Evolutionary conservation across 92 coral and sea anemone species (phyloP).

Genomic region (Scolanthus callimorphus): DNA sequence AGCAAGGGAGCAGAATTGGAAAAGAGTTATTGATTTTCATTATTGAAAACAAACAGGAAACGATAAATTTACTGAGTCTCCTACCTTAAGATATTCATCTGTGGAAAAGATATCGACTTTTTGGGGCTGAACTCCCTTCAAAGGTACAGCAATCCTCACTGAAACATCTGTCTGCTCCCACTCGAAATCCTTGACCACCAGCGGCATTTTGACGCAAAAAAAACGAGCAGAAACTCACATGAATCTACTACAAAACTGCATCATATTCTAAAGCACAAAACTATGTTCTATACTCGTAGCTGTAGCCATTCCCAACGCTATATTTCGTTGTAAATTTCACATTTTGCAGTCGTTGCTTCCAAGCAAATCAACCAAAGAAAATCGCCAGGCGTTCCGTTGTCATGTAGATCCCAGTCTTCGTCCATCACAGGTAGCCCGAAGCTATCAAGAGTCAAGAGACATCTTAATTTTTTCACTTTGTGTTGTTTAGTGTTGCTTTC

Average conservation of each 20-base stretch:
- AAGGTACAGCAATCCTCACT: conserved; percentile 76
- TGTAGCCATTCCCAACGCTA: too few relatives aligned
- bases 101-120: conserved; percentile 88
- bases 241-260: not conserved
- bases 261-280: too few relatives aligned
- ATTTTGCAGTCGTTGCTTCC: too few relatives aligned
- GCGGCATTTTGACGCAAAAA: conserved; percentile 59
- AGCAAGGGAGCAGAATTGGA: too few relatives aligned
- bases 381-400: conserved; percentile 55
- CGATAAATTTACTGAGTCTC: too few relatives aligned
- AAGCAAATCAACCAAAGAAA: not conserved
- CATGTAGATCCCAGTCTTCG: conserved; percentile 42
- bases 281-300: too few relatives aligned
- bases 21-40: too few relatives aligned
- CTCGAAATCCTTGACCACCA: conserved; percentile 82
- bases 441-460: too few relatives aligned
- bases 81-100: conserved; percentile 87
- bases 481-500: too few relatives aligned
- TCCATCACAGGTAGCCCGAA: not conserved
- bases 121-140: conserved; percentile 79
- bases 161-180: conserved; percentile 89
- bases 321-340: too few relatives aligned
- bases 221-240: not conserved
- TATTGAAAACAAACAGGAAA: too few relatives aligned
- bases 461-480: too few relatives aligned